These are phyloP conservation scores for Numenius phaeopus DNA, from an alignment of 2,797 vertebrate species.

Conservation along the genomic window DNA sequence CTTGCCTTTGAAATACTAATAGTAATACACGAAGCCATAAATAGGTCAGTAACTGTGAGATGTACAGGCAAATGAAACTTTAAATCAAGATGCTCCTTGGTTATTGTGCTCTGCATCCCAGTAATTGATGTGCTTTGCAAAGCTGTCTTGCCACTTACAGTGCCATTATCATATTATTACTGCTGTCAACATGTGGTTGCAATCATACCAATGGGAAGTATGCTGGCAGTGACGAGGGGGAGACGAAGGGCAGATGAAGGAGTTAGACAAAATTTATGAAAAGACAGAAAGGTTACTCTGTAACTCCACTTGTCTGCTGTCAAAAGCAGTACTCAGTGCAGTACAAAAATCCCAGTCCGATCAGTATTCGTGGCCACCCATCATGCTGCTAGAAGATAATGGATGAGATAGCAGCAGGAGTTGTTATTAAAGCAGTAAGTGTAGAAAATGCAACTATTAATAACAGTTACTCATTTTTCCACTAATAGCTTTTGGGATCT, in stretches of 20 bases:
- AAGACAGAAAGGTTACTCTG: background rate
- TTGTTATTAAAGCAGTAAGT: background rate
- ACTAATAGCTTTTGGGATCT: background rate
- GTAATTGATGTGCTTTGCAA: background rate
- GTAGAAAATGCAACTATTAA: background rate
- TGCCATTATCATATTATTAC: fast-evolving
- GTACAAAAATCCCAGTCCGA: background rate
- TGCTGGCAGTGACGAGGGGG: background rate
- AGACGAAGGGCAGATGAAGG: background rate
- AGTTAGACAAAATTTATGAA: background rate
- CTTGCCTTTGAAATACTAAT: background rate
- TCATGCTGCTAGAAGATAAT: background rate
- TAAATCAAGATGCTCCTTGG: background rate
- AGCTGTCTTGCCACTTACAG: background rate
- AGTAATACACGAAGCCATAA: background rate
- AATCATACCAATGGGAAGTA: background rate
- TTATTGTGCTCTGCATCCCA: background rate
- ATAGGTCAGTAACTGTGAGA: background rate
- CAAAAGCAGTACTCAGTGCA: background rate
- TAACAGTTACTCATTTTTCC: background rate
- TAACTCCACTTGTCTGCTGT: background rate
- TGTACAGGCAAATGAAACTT: background rate
- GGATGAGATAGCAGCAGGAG: background rate
- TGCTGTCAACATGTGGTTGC: fast-evolving
- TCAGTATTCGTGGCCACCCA: fast-evolving